phyloP scores from a whole-genome alignment of 2,888 invertebrate species.

The Alsophila aescularia region DNA sequence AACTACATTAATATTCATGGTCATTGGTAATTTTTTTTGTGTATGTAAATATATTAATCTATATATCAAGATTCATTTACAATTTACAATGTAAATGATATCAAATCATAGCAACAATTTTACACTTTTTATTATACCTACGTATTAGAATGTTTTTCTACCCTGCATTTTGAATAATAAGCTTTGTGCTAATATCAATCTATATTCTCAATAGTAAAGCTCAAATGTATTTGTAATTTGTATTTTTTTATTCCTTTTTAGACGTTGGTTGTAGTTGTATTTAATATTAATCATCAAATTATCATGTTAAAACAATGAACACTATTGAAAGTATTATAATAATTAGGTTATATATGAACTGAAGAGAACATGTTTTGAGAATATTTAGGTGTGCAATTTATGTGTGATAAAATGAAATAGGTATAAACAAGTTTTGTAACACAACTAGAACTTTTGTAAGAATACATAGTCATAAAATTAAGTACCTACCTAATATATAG shows the following conservation, averaged over 20 bases:
- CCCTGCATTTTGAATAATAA: not conserved
- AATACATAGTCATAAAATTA: not conserved
- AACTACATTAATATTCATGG: too few relatives aligned
- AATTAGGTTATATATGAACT: constrained; percentile 2
- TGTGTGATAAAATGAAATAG: constrained; percentile 7
- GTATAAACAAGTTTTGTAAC: not conserved
- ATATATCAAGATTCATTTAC: too few relatives aligned
- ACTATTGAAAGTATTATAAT: constrained; percentile 24
- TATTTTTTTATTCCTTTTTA: not conserved
- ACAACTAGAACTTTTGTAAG: not conserved
- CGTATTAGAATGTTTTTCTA: not conserved
- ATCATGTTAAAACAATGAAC: constrained; percentile 17
- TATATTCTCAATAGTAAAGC: constrained; percentile 2
- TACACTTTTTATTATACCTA: not conserved
- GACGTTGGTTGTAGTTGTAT: constrained; percentile 1
- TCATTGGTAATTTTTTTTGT: too few relatives aligned
- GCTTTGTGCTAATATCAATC: not conserved
- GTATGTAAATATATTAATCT: too few relatives aligned
- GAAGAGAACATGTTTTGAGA: not conserved
- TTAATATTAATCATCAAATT: not conserved
- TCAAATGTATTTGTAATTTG: constrained; percentile 5
- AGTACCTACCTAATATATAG: not conserved
- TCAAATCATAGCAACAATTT: not conserved
- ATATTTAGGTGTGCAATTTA: not conserved
- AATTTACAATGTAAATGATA: too few relatives aligned